Base-by-base conservation (phyloP, 1,140 invertebrate species). In the Neoseiulus cucumeris region DNA sequence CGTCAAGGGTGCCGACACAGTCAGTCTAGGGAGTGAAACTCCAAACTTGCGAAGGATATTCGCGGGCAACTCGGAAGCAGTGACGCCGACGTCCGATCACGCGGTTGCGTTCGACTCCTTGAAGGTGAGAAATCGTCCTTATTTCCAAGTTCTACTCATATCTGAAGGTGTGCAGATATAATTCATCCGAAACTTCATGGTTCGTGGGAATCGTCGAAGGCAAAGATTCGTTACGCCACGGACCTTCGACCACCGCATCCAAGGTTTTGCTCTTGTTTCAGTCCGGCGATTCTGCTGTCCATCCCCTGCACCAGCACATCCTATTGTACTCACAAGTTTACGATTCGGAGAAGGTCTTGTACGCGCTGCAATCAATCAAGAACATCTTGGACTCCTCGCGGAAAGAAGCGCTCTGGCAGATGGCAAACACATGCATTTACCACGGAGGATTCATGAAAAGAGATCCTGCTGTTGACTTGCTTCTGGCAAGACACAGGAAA, bases 241-340 rank as follows among this genome's bases (percentile, higher is more conserved):
- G n/a, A n/a, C n/a, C n/a, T n/a, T n/a, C n/a, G n/a, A n/a, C n/a
- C n/a, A n/a, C n/a, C n/a, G n/a, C n/a, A n/a, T n/a, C n/a, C n/a
- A n/a, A n/a, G n/a, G n/a, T n/a, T n/a, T n/a, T n/a, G n/a, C 33
- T 39, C 9, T 25, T 14, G 14, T 25, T 59, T 1, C 22, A 14
- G 22, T 59, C 22, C 14, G 51, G 22, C 39, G 44, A 70, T 33
- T 18, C 44, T 44, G 30, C 66, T 12, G 78, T 87, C 6, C 85
- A 88, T 72, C 83, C 85, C 25, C 81, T 89, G 45, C 87, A 91
- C 73, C 86, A 86, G 28, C 87, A 91, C 73, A 80, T 91, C 72
- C 78, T 90, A 20, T 77, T 91, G 0, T 91, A 91, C 70, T 82
- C 83, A 68, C 85, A 86, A 68, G 82, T 87, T 18, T 89, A 87